Base-by-base conservation (phyloP, 2,888 invertebrate genomes). In the Pyrocoelia pectoralis region DNA sequence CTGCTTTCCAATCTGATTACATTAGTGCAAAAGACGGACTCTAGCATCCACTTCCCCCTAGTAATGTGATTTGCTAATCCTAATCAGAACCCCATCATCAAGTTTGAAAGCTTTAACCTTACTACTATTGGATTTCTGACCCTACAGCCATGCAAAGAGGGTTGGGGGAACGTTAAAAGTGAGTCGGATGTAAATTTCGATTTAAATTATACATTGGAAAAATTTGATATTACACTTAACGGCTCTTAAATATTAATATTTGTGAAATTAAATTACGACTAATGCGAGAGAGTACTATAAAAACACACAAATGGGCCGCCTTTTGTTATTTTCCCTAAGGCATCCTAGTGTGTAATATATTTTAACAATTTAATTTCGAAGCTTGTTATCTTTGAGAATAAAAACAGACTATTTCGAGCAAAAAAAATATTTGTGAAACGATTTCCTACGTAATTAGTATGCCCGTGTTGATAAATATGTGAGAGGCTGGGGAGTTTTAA, bases 11-110 rank as follows among this genome's bases (percentile, higher is more conserved):
- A 76, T 76, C 70, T 70, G 74, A 76, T 76, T 76, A 76, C 71
- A 68, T 70, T 70, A 55, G 68, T 70, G 70, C 69, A 71, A 68
- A 69, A 65, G 63, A 56, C 61, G 66, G 61, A 52, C 57, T 58
- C 59, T 67, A 61, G 55, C 65, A 57, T 65, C 52, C 55, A 56
- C 54, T 56, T 24, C 6, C 48, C 63, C 61, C 56, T 38, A 49
- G 73, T 76, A 74, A 76, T 72, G 73, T 70, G 73, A 76, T 76
- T 74, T 73, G 73, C 73, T 74, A 76, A 76, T 76, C 73, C 72
- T 70, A 75, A 76, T 76, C 74, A 73, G 73, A 72, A 69, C 67
- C 60, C 75, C 74, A 73, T 74, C 72, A 70, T 73, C 74, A 74
- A 72, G 70, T 72, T 73, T 70, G 70, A 68, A 70, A 71, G 72